Base-by-base conservation (phyloP, 2,888 invertebrate species). In the Antheraea assamensis region DNA sequence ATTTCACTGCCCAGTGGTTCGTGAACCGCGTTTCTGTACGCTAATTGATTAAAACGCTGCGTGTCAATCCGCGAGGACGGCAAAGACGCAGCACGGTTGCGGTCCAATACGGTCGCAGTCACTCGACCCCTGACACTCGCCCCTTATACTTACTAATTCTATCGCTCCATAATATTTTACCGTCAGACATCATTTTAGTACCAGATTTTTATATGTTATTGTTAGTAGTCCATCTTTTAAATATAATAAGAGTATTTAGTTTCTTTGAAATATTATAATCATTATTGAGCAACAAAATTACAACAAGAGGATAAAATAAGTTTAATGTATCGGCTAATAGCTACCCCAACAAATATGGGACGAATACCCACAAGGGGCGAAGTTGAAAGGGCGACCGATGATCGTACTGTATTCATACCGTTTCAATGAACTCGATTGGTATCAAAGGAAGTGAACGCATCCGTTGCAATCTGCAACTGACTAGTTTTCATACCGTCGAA, bases 1-100 rank as follows among this genome's bases (percentile, higher is more conserved):
- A 90, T 93, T 94, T 94, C 92, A 90, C 94, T 92, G 93, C 81
- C 88, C 94, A 93, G 71, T 93, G 94, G 87, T 52, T 83, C 90
- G 93, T 85, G 85, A 92, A 92, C 85, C 87, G 86, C 86, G 87
- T 87, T 64, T 87, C 88, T 87, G 88, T 84, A 84, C 83, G 90
- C 88, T 94, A 93, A 94, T 94, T 94, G 94, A 94, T 94, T 94
- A 93, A 93, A 94, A 93, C 92, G 92, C 94, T 31, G 72, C 68
- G 70, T 73, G 73, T 73, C 73, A 73, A 73, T 73, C 73, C 70
- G 70, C 58, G 58, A 30, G 73, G 70, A 35, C 70, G 73, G 70
- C 70, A 73, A 73, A 70, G 73, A 70, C 58, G 72, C 35, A 47
- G 30, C 35, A 30, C 49, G 30, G 4, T 70, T 42, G 70, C 73